Percentiles rank a stretch among this genome's conserved stretches.
These are phyloP conservation scores for Hirtodrosophila alboralis DNA, from an alignment of 2,888 invertebrate genomes.

Conservation along the genomic window DNA sequence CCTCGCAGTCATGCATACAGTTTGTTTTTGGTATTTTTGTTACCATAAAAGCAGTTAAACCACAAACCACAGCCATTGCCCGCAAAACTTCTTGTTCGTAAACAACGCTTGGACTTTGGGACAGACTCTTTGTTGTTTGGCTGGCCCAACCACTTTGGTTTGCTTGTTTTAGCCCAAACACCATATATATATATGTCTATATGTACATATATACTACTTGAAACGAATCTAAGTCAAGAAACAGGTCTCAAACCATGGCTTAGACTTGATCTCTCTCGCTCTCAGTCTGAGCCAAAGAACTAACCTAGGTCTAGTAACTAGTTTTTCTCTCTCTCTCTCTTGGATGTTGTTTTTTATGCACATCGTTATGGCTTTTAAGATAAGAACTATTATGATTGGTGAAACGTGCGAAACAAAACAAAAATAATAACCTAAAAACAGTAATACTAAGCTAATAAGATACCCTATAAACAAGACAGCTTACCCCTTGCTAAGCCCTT, in stretches of 20 bases:
- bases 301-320: slow-evolving; percentile 76
- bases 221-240: slow-evolving; percentile 79
- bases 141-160: slow-evolving; percentile 77
- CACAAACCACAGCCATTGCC: slow-evolving; percentile 80
- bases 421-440: slow-evolving; percentile 8
- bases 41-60: slow-evolving; percentile 79
- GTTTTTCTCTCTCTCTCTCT: slow-evolving; percentile 38
- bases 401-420: slow-evolving; percentile 68
- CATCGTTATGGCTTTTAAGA: slow-evolving; percentile 75
- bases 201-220: too few species aligned
- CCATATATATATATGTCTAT: slow-evolving; percentile 77
- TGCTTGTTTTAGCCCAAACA: slow-evolving; percentile 72
- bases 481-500: too few species aligned
- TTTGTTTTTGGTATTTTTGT: slow-evolving; percentile 42
- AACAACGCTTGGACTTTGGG: slow-evolving; percentile 53
- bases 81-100: slow-evolving; percentile 78
- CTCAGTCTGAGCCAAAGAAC: slow-evolving; percentile 62
- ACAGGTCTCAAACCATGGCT: slow-evolving; percentile 62
- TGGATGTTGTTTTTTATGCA: slow-evolving; percentile 49
- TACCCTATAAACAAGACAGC: too few species aligned
- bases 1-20: not conserved
- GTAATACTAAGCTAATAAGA: not conserved
- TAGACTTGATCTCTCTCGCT: slow-evolving; percentile 37
- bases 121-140: slow-evolving; percentile 75
- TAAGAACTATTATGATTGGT: slow-evolving; percentile 73